phyloP scores from a whole-genome alignment of 1,140 invertebrate species.

The Metaphire vulgaris region DNA sequence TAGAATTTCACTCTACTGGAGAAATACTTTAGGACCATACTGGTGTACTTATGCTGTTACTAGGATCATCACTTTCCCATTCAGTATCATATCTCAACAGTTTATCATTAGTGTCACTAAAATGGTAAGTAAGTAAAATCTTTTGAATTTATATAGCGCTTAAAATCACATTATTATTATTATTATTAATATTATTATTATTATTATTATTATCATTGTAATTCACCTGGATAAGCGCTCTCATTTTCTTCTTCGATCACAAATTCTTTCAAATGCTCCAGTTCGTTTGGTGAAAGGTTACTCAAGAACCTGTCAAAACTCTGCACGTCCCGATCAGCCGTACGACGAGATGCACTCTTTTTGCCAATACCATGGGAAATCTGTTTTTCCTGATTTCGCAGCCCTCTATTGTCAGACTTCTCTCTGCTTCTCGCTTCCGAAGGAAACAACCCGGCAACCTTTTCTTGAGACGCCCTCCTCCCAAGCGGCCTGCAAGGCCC shows the following conservation, averaged over 20 bases:
- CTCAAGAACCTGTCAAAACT: background rate
- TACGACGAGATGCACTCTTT: no score
- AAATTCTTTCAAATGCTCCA: background rate
- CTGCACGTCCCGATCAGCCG: background rate
- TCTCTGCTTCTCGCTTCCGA: background rate
- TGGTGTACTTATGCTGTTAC: background rate
- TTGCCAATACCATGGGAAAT: no score
- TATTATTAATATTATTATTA: constrained; percentile 5
- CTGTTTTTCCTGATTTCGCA: background rate
- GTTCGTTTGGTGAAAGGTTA: background rate
- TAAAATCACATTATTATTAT: constrained; percentile 1
- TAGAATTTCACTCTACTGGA: no score
- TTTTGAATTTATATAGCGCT: no score
- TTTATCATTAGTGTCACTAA: background rate
- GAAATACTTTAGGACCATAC: no score
- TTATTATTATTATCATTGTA: constrained; percentile 3
- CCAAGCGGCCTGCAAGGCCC: background rate
- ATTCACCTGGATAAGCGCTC: no score
- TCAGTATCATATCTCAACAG: background rate
- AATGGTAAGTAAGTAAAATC: no score
- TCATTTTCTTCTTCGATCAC: background rate
- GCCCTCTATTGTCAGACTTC: background rate
- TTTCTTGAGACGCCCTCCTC: background rate
- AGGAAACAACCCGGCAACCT: background rate
- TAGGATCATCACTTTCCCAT: background rate